A percentile compares a stretch with the other conserved stretches of the same genome.
Evolutionary conservation across 92 coral and sea anemone genomes (phyloP).

Genomic region (Porites cylindrica): DNA sequence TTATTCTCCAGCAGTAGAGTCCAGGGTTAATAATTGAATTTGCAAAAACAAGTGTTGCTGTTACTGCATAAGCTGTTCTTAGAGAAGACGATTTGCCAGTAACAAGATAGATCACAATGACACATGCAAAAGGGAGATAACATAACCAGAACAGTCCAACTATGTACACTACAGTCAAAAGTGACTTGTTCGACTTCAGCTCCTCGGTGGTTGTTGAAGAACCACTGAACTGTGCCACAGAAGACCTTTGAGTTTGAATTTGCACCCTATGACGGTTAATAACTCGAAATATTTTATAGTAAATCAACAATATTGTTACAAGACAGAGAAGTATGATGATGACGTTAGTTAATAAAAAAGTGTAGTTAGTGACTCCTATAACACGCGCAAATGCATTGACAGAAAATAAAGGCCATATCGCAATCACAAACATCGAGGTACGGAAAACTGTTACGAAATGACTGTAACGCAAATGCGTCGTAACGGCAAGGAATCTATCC

Average conservation of each 20-base stretch:
- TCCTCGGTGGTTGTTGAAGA: not conserved
- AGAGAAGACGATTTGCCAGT: conserved; percentile 32
- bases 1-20: conserved; percentile 64
- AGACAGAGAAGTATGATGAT: conserved; percentile 21
- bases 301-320: conserved; percentile 4
- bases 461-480: conserved; percentile 36
- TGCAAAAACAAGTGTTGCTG: conserved; percentile 40
- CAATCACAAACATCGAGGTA: not conserved
- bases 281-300: conserved; percentile 38
- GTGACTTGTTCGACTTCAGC: conserved; percentile 35
- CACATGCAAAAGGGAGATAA: conserved; percentile 43
- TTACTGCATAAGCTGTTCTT: conserved; percentile 28
- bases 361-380: conserved; percentile 11
- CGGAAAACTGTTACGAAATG: conserved; percentile 45
- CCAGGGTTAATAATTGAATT: conserved; percentile 54
- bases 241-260: conserved; percentile 27
- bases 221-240: not conserved
- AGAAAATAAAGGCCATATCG: conserved; percentile 1
- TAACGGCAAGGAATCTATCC: conserved; percentile 50
- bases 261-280: conserved; percentile 25
- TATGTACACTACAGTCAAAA: conserved; percentile 38
- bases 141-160: conserved; percentile 39
- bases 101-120: conserved; percentile 21
- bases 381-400: conserved; percentile 16
- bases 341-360: conserved; percentile 12